These are phyloP conservation scores for Vultur gryphus DNA, from an alignment of 2,797 vertebrate genomes.

Conservation along the genomic window DNA sequence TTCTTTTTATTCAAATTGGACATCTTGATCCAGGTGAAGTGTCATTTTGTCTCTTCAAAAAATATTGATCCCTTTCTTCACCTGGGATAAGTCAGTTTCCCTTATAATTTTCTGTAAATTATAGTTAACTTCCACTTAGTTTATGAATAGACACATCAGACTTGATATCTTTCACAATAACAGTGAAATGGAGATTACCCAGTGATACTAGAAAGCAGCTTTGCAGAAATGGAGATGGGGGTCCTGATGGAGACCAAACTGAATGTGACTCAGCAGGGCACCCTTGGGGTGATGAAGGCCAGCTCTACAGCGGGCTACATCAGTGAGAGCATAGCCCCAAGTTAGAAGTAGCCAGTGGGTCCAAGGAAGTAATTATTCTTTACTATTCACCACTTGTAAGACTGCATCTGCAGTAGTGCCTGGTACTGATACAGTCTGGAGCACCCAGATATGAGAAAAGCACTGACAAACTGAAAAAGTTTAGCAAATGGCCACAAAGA, in stretches of 20 bases:
- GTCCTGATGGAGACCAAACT: not conserved
- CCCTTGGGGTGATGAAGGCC: not conserved
- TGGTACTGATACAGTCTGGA: not conserved
- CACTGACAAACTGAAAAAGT: not conserved
- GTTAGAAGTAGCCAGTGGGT: not conserved
- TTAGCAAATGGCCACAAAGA: not conserved
- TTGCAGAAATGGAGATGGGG: not conserved
- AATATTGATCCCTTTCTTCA: not conserved
- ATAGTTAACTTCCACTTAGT: not conserved
- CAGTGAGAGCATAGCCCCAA: not conserved
- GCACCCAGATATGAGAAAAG: not conserved
- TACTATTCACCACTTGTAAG: not conserved
- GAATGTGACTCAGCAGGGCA: not conserved
- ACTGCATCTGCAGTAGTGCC: not conserved
- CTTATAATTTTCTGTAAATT: not conserved
- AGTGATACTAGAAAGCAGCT: not conserved
- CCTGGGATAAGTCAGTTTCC: not conserved
- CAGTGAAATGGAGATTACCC: not conserved
- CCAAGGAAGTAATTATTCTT: not conserved
- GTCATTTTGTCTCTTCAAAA: not conserved
- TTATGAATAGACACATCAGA: not conserved
- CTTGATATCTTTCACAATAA: not conserved
- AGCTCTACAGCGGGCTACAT: not conserved
- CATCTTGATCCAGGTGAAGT: not conserved
- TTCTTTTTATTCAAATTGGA: not conserved